Conservation (phyloP, 23 tunicate species). For the Oikopleura dioica region DNA sequence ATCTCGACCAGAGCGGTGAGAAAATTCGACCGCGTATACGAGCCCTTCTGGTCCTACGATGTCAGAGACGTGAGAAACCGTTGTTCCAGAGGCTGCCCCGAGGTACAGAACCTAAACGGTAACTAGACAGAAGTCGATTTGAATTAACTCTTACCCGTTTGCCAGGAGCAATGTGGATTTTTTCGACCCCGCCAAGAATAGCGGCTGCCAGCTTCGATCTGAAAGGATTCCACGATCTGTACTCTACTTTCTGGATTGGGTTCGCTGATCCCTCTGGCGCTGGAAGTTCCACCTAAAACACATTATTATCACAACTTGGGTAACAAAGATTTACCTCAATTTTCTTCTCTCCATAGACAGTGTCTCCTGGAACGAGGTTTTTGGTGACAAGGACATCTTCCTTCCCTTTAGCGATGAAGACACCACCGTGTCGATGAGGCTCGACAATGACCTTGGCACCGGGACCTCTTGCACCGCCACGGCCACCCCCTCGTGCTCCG, state of each 20-base stretch:
- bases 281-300: background rate
- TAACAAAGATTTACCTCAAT: conserved; percentile 93
- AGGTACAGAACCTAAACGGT: conserved; percentile 69
- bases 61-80: conserved; percentile 91
- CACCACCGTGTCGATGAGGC: conserved; percentile 64
- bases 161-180: conserved; percentile 88
- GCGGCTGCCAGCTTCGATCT: conserved; percentile 89
- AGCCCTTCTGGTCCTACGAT: conserved; percentile 85
- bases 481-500: conserved; percentile 20
- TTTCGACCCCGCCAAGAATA: conserved; percentile 53
- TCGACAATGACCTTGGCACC: conserved; percentile 46
- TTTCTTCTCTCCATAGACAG: conserved; percentile 94
- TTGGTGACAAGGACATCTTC: conserved; percentile 80
- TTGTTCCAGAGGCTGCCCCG: conserved; percentile 91
- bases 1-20: conserved; percentile 96
- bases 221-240: conserved; percentile 97
- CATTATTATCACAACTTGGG: too few species aligned
- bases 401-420: conserved; percentile 75
- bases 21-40: conserved; percentile 89
- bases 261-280: background rate
- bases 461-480: conserved; percentile 60
- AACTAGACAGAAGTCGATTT: too few species aligned
- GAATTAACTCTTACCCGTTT: background rate
- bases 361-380: conserved; percentile 77
- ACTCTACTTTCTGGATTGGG: conserved; percentile 36